A percentile compares a stretch with the other conserved stretches of the same genome.
Conservation (phyloP, 2,113 vertebrate genomes). For the Microcebus griseorufus region DNA sequence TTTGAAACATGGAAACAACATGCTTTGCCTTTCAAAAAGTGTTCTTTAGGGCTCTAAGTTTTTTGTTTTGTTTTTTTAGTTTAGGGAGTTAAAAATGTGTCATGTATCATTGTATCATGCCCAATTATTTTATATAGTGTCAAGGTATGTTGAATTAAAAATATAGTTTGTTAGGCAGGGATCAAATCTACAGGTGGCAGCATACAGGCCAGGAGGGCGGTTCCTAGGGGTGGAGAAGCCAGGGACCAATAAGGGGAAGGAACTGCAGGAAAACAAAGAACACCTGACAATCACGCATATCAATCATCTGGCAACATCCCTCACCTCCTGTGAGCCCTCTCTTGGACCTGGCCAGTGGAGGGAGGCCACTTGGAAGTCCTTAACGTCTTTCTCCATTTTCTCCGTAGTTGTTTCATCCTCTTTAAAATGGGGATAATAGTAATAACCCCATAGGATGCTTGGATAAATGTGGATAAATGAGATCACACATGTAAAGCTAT, state of each 20-base stretch:
- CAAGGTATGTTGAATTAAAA: slow-evolving; percentile 4
- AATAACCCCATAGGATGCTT: background rate
- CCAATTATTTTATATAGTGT: slow-evolving; percentile 14
- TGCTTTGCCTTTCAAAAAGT: background rate
- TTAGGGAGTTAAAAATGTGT: background rate
- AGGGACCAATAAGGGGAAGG: too few relatives aligned
- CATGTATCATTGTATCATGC: background rate
- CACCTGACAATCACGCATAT: too few relatives aligned
- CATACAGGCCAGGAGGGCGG: too few relatives aligned
- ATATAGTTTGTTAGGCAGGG: background rate
- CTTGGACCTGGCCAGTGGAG: too few relatives aligned
- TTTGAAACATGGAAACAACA: slow-evolving; percentile 6
- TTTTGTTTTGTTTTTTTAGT: background rate
- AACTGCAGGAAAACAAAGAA: too few relatives aligned
- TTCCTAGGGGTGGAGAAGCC: too few relatives aligned
- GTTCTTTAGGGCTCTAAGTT: background rate
- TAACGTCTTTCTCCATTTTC: background rate
- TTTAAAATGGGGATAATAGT: background rate
- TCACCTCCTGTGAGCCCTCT: too few relatives aligned
- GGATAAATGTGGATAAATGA: background rate
- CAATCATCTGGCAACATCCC: too few relatives aligned
- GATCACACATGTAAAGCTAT: background rate
- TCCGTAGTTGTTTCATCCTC: background rate
- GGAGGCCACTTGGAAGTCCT: too few relatives aligned
- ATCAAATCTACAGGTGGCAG: too few relatives aligned